Conservation (phyloP, 2,888 invertebrate genomes). For the Omphaloscelis lunosa region DNA sequence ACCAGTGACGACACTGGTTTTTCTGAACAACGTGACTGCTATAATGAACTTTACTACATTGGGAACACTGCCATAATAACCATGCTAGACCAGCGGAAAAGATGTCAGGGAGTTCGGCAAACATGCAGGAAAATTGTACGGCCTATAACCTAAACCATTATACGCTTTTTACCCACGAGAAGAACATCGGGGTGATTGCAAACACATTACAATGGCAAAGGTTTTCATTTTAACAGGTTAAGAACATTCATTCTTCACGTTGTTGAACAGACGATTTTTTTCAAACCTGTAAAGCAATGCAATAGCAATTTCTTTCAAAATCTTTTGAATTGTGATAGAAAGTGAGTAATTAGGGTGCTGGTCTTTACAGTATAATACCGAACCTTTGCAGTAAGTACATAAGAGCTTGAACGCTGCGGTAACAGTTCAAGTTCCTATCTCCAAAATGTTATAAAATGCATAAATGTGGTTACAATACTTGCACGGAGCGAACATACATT, state of each 20-base stretch:
- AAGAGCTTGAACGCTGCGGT: too few relatives aligned
- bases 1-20: not conserved
- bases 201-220: not conserved
- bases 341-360: not conserved
- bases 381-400: too few relatives aligned
- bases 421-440: not conserved
- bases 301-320: not conserved
- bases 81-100: not conserved
- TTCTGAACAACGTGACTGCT: not conserved
- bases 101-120: not conserved
- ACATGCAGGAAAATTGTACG: not conserved
- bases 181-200: too few relatives aligned
- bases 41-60: not conserved
- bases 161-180: not conserved
- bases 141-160: not conserved
- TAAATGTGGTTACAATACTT: conserved; percentile 1
- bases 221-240: not conserved
- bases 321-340: not conserved
- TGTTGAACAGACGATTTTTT: not conserved
- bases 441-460: conserved; percentile 1
- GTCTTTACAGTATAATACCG: not conserved
- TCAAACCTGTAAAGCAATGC: not conserved
- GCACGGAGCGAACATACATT: conserved; percentile 16
- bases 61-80: not conserved
- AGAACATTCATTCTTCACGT: not conserved